A percentile compares a stretch with the other conserved stretches of the same genome.
phyloP scores from a whole-genome alignment of 2,888 invertebrate genomes.

The Elegia similella region DNA sequence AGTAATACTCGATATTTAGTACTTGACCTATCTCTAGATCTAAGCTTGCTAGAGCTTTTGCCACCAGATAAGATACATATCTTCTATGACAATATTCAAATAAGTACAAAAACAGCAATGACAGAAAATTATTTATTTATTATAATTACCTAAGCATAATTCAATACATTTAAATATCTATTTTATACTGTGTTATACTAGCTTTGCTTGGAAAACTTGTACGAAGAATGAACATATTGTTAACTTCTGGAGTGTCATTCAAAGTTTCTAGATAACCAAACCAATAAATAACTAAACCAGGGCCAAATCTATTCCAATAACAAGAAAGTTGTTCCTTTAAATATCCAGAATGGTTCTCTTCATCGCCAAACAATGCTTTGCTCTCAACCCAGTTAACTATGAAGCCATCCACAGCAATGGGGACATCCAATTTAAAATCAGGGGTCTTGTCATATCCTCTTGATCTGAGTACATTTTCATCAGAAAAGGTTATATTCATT shows the following conservation, averaged over 20 bases:
- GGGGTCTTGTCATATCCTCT: constrained; percentile 97
- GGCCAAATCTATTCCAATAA: constrained; percentile 97
- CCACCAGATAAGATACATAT: no score
- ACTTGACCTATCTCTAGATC: no score
- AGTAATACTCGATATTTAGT: no score
- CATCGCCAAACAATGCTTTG: constrained; percentile 96
- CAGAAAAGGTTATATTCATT: constrained; percentile 77
- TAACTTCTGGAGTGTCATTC: constrained; percentile 85
- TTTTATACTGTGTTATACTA: constrained; percentile 71
- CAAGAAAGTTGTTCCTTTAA: constrained; percentile 92
- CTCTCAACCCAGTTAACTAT: constrained; percentile 98
- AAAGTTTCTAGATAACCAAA: constrained; percentile 91
- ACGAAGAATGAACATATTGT: constrained; percentile 80
- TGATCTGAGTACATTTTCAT: constrained; percentile 90
- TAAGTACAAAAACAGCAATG: no score
- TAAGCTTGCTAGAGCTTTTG: no score
- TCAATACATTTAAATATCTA: constrained; percentile 40
- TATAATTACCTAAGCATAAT: no score
- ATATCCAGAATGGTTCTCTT: constrained; percentile 89
- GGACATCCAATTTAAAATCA: constrained; percentile 94
- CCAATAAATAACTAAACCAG: constrained; percentile 97
- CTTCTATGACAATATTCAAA: no score
- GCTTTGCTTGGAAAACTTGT: constrained; percentile 76
- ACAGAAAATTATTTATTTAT: no score
- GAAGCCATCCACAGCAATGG: constrained; percentile 91